Evolutionary conservation across 2,113 vertebrate species (phyloP).

Genomic region (Ranitomeya variabilis): DNA sequence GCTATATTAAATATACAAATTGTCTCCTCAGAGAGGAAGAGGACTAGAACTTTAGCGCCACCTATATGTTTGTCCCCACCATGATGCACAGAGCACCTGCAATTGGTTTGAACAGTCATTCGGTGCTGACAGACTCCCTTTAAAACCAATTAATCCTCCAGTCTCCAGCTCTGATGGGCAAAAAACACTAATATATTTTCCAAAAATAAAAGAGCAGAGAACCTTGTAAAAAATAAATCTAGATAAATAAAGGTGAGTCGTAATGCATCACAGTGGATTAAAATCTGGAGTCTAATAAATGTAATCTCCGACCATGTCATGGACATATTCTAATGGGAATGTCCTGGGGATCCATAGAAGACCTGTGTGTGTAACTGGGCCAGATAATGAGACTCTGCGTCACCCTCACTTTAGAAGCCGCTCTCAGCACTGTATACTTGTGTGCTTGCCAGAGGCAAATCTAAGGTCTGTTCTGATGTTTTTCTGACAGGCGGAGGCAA

Average conservation of each 20-base stretch:
- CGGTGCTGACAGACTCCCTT: too few species aligned
- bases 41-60: too few species aligned
- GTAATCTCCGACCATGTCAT: not conserved
- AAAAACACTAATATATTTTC: not conserved
- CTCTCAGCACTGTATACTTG: not conserved
- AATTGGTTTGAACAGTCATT: too few species aligned
- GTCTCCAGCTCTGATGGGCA: not conserved
- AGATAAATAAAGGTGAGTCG: not conserved
- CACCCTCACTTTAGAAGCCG: not conserved
- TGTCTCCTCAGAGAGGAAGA: too few species aligned
- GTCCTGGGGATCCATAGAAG: not conserved
- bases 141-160: not conserved
- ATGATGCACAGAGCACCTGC: too few species aligned
- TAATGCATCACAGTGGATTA: slow-evolving; percentile 8
- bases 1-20: too few species aligned
- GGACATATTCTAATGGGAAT: not conserved
- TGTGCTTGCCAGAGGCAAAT: slow-evolving; percentile 29
- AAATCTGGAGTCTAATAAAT: not conserved
- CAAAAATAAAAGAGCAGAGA: not conserved
- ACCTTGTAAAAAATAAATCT: not conserved
- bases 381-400: slow-evolving; percentile 17
- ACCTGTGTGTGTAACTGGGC: not conserved
- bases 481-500: not conserved
- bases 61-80: too few species aligned
- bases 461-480: not conserved